Conservation (phyloP, 2,113 vertebrate species). For the Actenoides hombroni region DNA sequence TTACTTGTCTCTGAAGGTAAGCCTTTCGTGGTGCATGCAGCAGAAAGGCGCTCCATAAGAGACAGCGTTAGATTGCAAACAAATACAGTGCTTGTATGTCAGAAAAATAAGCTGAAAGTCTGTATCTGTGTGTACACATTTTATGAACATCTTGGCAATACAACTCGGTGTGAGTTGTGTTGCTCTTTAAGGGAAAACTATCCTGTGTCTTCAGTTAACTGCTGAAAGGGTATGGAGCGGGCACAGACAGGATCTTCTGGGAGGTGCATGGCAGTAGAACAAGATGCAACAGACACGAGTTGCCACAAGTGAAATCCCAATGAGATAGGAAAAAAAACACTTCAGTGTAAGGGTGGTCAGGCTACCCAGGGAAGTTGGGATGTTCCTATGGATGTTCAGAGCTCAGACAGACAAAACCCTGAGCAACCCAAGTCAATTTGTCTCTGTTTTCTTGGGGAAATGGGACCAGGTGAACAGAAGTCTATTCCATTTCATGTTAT, state of each 20-base stretch:
- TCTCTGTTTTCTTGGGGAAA: background rate
- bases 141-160: background rate
- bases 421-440: background rate
- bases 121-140: fast-evolving
- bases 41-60: background rate
- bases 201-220: background rate
- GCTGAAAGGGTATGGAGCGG: background rate
- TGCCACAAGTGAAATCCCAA: background rate
- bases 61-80: background rate
- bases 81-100: background rate
- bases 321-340: background rate
- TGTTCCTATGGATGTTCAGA: background rate
- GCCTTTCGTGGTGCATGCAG: background rate
- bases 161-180: fast-evolving
- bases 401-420: background rate
- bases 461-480: background rate
- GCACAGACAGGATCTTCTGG: background rate
- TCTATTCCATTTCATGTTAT: background rate
- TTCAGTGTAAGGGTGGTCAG: background rate
- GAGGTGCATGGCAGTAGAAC: background rate
- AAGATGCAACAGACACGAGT: background rate
- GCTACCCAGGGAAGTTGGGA: background rate
- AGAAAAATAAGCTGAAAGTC: background rate
- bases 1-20: background rate
- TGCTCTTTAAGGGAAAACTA: background rate